Conservation (phyloP, 2,113 vertebrate genomes). For the Gobius niger region DNA sequence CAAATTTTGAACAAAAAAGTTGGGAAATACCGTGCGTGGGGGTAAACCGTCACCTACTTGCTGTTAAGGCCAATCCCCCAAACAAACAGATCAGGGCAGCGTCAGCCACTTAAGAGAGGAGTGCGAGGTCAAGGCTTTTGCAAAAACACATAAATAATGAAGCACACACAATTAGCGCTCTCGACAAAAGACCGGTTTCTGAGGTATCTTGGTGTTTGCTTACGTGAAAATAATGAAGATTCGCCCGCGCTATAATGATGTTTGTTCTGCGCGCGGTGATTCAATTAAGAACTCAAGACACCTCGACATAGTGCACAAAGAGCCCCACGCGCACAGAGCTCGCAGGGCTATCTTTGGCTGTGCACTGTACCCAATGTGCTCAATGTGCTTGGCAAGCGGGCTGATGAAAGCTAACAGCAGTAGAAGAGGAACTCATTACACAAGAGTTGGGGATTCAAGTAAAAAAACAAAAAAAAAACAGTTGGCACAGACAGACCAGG, state of each 20-base stretch:
- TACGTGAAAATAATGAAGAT: constrained; percentile 42
- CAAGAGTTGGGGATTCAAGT: constrained; percentile 52
- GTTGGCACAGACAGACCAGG: constrained; percentile 25
- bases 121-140: constrained; percentile 50
- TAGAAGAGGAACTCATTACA: constrained; percentile 62
- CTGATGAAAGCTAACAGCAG: constrained; percentile 67
- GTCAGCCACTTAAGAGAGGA: constrained; percentile 5
- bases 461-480: constrained; percentile 45
- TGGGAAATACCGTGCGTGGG: constrained; percentile 48
- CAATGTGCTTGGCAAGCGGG: constrained; percentile 71
- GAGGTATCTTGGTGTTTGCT: constrained; percentile 43
- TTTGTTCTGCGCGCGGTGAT: constrained; percentile 44
- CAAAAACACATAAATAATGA: constrained; percentile 45
- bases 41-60: constrained; percentile 67
- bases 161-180: constrained; percentile 40
- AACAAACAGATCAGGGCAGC: constrained; percentile 42
- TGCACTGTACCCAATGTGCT: constrained; percentile 64
- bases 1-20: constrained; percentile 26
- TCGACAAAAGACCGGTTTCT: constrained; percentile 12
- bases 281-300: constrained; percentile 60
- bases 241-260: constrained; percentile 43
- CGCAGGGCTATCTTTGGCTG: constrained; percentile 66
- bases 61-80: constrained; percentile 64
- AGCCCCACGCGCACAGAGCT: constrained; percentile 33
- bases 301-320: constrained; percentile 48